phyloP scores from a whole-genome alignment of 2,888 invertebrate species.

The Rotaria sp. region DNA sequence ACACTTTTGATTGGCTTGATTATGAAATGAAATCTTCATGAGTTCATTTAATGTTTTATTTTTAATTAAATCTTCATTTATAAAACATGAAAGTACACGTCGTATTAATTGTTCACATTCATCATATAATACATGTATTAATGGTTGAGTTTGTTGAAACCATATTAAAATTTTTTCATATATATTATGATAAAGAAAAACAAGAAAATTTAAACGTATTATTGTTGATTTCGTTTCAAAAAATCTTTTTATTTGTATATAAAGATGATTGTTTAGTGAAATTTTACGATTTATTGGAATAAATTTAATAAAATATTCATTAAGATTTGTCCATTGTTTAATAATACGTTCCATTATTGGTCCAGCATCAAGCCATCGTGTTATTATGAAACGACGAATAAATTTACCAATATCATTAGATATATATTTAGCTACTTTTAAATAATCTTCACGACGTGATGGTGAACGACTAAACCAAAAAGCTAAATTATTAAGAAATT shows the following conservation, averaged over 20 bases:
- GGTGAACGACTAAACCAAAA: constrained; percentile 4
- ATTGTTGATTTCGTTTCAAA: background rate
- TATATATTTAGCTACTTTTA: background rate
- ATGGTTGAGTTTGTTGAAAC: constrained; percentile 10
- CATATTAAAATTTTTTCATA: background rate
- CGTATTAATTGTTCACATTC: background rate
- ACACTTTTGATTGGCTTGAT: background rate
- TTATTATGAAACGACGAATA: background rate
- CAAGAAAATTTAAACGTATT: background rate
- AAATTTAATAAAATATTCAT: background rate
- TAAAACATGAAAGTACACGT: background rate
- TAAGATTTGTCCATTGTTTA: background rate
- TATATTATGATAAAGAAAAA: background rate
- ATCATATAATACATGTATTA: constrained; percentile 15
- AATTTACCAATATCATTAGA: background rate
- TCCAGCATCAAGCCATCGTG: background rate
- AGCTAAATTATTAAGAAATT: background rate
- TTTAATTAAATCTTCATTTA: background rate
- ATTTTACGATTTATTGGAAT: background rate
- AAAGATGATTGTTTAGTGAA: background rate
- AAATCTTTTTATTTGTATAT: background rate
- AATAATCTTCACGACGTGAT: constrained; percentile 13
- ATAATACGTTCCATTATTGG: background rate
- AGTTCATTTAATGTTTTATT: background rate
- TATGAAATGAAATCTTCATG: background rate